phyloP scores from a whole-genome alignment of 2,113 vertebrate genomes.

The Sinocyclocheilus maitianheensis region DNA sequence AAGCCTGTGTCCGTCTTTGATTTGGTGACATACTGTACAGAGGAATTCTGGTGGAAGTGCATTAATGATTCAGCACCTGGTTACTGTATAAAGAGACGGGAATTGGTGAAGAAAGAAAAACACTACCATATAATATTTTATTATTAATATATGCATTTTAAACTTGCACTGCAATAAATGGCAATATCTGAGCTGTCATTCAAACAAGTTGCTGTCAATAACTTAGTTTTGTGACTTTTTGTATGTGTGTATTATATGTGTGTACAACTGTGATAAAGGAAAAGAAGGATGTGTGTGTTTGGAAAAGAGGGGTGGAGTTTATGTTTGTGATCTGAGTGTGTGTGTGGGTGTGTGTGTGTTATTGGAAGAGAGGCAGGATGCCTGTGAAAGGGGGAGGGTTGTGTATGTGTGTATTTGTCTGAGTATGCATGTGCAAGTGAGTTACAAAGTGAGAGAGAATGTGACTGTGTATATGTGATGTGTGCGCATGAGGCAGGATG shows the following conservation, averaged over 20 bases:
- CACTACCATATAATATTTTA: conserved; percentile 47
- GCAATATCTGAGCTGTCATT: conserved; percentile 47
- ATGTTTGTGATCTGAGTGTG: conserved; percentile 55
- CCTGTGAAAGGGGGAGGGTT: conserved; percentile 55
- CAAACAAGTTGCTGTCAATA: conserved; percentile 48
- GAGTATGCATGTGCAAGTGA: conserved; percentile 35
- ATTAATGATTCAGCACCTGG: not conserved
- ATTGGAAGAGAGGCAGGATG: conserved; percentile 60
- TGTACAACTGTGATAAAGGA: conserved; percentile 55
- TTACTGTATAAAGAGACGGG: conserved; percentile 11
- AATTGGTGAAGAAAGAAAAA: conserved; percentile 6
- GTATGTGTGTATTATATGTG: conserved; percentile 36
- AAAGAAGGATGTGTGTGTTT: conserved; percentile 68
- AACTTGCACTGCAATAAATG: conserved; percentile 56
- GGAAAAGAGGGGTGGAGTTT: conserved; percentile 61
- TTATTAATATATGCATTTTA: conserved; percentile 52
- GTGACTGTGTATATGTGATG: conserved; percentile 45
- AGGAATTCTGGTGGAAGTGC: not conserved
- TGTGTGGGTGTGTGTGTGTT: conserved; percentile 50
- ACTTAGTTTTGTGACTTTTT: conserved; percentile 21
- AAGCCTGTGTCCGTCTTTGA: not conserved
- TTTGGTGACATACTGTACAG: not conserved
- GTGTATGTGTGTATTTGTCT: conserved; percentile 38
- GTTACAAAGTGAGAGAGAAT: conserved; percentile 22
- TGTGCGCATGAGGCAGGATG: conserved; percentile 45